Conservation (phyloP, 1,140 invertebrate genomes). For the Cephus cinctus region DNA sequence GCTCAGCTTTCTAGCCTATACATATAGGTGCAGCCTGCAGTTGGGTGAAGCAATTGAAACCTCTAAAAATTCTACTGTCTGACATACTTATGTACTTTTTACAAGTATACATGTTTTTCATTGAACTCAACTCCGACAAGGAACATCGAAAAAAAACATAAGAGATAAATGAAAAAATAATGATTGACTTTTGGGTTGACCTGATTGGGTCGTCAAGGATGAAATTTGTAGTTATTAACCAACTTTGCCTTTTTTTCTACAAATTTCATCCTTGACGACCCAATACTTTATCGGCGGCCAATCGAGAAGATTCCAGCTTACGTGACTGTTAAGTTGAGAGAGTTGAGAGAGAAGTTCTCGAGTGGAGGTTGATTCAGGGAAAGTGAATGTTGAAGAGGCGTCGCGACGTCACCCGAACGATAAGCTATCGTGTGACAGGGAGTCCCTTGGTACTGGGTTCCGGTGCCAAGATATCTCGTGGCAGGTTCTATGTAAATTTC, state of each 20-base stretch:
- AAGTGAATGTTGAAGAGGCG: constrained; percentile 44
- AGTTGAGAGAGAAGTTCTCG: constrained; percentile 11
- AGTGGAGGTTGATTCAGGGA: background rate
- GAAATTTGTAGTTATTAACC: too few relatives aligned
- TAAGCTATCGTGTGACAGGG: constrained; percentile 75
- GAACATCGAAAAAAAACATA: too few relatives aligned
- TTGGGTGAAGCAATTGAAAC: too few relatives aligned
- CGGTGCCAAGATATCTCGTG: constrained; percentile 59
- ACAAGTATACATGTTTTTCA: too few relatives aligned
- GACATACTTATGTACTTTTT: too few relatives aligned
- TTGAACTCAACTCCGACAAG: too few relatives aligned
- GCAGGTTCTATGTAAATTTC: constrained; percentile 83
- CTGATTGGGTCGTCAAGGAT: too few relatives aligned
- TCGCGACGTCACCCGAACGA: constrained; percentile 70
- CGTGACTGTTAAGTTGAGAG: background rate
- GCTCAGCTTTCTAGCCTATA: constrained; percentile 1
- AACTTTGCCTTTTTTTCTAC: background rate
- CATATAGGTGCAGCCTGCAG: too few relatives aligned
- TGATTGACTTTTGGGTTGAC: too few relatives aligned
- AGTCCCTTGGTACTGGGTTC: constrained; percentile 23
- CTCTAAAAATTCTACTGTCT: too few relatives aligned
- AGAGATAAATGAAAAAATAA: too few relatives aligned
- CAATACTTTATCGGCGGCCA: background rate
- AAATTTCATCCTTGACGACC: background rate
- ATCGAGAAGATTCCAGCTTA: background rate